Evolutionary conservation across 2,797 vertebrate genomes (phyloP).

Genomic region (Spea hammondii): DNA sequence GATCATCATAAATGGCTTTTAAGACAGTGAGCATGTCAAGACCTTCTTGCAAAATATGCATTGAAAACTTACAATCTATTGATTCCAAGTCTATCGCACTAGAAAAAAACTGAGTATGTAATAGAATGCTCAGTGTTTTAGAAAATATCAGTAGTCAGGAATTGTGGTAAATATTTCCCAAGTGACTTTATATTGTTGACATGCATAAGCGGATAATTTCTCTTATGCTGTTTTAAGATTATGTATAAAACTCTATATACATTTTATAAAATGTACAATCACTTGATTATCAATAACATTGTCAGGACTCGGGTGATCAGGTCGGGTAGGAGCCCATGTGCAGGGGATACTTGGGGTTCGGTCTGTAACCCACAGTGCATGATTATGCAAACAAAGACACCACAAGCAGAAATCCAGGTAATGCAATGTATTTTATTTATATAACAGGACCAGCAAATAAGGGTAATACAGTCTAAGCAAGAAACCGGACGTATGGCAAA

Average conservation of each 20-base stretch:
- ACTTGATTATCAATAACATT: too few relatives aligned
- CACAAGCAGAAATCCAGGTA: too few relatives aligned
- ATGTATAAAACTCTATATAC: not conserved
- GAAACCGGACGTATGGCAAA: too few relatives aligned
- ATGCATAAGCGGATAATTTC: not conserved
- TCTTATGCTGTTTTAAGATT: not conserved
- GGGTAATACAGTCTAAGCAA: too few relatives aligned
- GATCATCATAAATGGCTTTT: not conserved
- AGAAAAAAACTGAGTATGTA: slow-evolving; percentile 56
- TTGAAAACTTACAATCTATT: slow-evolving; percentile 61
- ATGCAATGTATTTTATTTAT: too few relatives aligned
- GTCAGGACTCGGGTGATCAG: too few relatives aligned
- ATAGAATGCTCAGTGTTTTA: slow-evolving; percentile 56
- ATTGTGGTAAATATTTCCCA: slow-evolving; percentile 48
- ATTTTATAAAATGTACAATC: too few relatives aligned
- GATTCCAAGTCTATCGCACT: slow-evolving; percentile 58
- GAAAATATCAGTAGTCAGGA: slow-evolving; percentile 58
- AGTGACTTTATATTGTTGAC: not conserved
- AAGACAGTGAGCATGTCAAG: not conserved
- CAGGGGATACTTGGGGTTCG: too few relatives aligned
- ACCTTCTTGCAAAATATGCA: slow-evolving; percentile 48
- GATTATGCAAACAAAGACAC: too few relatives aligned
- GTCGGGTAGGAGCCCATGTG: too few relatives aligned
- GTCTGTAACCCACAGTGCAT: too few relatives aligned
- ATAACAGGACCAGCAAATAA: too few relatives aligned